Evolutionary conservation across 2,113 vertebrate species (phyloP).

Genomic region (Coptodon bakossiorum): DNA sequence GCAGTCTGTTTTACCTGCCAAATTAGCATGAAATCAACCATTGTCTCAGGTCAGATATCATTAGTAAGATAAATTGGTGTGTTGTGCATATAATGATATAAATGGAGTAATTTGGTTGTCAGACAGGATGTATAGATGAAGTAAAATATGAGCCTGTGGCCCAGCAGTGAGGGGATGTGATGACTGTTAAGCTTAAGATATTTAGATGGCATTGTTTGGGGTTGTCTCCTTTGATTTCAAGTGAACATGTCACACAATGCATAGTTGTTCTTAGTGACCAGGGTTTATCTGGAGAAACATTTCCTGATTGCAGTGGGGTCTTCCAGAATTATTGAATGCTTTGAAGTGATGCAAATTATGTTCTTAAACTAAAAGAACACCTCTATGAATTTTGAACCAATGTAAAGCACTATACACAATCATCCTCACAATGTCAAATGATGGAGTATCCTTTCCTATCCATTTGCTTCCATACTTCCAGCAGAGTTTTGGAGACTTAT

Average conservation of each 20-base stretch:
- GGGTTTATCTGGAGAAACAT: neutral
- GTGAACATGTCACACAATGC: too few species aligned
- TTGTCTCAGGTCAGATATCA: neutral
- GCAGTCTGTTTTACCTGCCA: neutral
- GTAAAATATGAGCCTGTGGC: neutral
- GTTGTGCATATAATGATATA: neutral
- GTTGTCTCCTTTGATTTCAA: neutral
- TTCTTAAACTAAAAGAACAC: neutral
- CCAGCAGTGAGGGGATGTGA: neutral
- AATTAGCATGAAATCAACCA: neutral
- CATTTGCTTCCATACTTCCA: neutral
- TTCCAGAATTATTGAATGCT: neutral
- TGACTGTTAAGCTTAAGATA: neutral
- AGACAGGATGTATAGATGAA: neutral
- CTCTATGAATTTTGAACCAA: fast-evolving
- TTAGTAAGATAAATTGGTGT: neutral
- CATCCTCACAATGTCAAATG: neutral
- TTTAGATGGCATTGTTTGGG: neutral
- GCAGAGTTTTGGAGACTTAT: neutral
- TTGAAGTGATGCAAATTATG: neutral
- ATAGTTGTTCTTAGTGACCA: neutral
- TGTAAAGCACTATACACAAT: fast-evolving
- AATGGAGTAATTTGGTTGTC: neutral
- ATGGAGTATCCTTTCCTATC: neutral
- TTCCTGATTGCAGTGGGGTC: neutral